These are phyloP conservation scores for Lucinisca nassula DNA, from an alignment of 2,888 invertebrate genomes.

Conservation along the genomic window DNA sequence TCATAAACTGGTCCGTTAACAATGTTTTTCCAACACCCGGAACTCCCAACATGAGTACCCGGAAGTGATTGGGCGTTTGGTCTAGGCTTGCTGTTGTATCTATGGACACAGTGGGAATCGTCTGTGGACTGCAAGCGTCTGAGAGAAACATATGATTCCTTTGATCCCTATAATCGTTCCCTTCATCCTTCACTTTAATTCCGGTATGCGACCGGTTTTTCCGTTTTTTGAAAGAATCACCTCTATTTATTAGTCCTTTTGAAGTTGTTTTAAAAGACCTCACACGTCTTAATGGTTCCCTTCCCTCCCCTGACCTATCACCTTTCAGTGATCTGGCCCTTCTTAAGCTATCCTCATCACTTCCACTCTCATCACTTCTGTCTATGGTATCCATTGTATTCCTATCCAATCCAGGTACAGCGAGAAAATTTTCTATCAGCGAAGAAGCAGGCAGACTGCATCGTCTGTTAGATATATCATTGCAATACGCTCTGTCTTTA, in stretches of 20 bases:
- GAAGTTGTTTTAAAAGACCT: constrained; percentile 98
- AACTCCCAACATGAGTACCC: constrained; percentile 91
- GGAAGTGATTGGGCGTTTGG: constrained; percentile 87
- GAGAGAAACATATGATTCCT: not conserved
- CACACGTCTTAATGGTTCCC: constrained; percentile 89
- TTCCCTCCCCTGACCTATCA: not conserved
- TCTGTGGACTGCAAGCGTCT: not conserved
- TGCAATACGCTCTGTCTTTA: not conserved
- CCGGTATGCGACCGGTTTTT: constrained; percentile 86
- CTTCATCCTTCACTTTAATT: not conserved
- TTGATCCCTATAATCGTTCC: not conserved
- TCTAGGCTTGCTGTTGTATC: not conserved
- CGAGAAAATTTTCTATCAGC: constrained; percentile 14
- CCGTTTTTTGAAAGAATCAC: constrained; percentile 95
- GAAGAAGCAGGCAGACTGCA: constrained; percentile 9
- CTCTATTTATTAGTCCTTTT: constrained; percentile 95
- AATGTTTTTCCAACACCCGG: constrained; percentile 92
- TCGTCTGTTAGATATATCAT: not conserved
- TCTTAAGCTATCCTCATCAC: constrained; percentile 16
- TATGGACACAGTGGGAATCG: constrained; percentile 19
- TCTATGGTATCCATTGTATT: not conserved
- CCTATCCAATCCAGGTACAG: not conserved
- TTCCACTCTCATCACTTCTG: constrained; percentile 7
- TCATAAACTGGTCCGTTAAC: constrained; percentile 92
- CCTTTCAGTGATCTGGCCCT: constrained; percentile 39